phyloP scores from a whole-genome alignment of 2,113 vertebrate species.

The Picathartes gymnocephalus region DNA sequence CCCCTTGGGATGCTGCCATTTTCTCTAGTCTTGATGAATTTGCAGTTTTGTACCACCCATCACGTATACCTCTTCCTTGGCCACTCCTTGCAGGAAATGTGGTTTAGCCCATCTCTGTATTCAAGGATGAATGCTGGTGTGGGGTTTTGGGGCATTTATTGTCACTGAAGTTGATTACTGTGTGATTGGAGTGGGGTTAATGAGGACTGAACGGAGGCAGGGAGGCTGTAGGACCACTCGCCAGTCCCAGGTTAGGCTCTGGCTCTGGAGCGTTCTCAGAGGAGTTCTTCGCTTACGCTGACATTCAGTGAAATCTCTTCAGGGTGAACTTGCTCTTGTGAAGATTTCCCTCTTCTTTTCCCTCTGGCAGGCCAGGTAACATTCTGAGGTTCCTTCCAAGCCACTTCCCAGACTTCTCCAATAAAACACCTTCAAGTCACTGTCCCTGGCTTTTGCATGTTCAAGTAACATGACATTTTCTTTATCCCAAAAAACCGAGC shows the following conservation, averaged over 20 bases:
- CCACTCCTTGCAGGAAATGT: not conserved
- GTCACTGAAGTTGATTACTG: not conserved
- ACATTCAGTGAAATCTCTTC: not conserved
- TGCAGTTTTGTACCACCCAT: not conserved
- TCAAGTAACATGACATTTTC: not conserved
- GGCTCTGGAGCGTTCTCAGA: not conserved
- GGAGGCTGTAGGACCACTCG: not conserved
- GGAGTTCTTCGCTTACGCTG: not conserved
- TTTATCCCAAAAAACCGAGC: not conserved
- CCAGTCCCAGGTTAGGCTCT: not conserved
- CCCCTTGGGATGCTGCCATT: not conserved
- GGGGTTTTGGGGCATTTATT: not conserved
- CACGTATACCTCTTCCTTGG: not conserved
- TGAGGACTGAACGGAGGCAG: not conserved
- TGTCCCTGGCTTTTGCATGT: not conserved
- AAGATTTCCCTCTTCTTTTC: not conserved
- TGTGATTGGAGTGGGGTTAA: not conserved
- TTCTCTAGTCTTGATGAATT: not conserved
- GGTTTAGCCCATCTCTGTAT: not conserved
- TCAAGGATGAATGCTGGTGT: not conserved
- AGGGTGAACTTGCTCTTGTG: not conserved
- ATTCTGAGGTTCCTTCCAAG: not conserved
- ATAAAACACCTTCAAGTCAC: not conserved
- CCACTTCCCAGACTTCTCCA: not conserved
- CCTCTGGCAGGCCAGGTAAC: not conserved